Evolutionary conservation across 2,113 vertebrate genomes (phyloP).

Genomic region (Sapayoa aenigma): DNA sequence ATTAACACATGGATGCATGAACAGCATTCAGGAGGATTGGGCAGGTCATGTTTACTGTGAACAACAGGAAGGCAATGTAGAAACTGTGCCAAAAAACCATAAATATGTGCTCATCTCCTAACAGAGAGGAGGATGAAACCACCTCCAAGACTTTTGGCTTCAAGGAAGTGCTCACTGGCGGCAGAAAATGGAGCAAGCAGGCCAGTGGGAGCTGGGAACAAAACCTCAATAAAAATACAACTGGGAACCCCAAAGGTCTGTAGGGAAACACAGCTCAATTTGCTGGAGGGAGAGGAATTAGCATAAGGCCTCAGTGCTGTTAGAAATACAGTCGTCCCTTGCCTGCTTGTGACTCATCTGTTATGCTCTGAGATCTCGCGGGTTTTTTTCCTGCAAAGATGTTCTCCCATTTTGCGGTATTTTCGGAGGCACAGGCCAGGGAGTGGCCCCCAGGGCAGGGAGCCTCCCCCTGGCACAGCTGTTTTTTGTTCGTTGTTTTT

Average conservation of each 20-base stretch:
- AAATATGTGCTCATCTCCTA: neutral
- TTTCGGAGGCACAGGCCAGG: no score
- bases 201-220: neutral
- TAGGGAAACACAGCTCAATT: neutral
- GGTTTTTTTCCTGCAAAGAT: no score
- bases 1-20: neutral
- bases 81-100: accelerated
- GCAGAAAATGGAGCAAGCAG: neutral
- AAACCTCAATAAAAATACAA: neutral
- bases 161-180: neutral
- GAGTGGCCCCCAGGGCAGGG: no score
- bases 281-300: neutral
- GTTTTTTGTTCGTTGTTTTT: no score
- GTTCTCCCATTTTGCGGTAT: no score
- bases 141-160: neutral
- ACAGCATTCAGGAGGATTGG: neutral
- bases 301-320: accelerated
- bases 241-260: neutral
- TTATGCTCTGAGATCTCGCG: no score
- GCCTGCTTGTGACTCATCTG: no score
- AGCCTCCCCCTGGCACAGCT: no score
- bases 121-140: neutral
- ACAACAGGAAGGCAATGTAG: neutral
- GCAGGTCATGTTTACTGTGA: neutral
- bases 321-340: no score